Evolutionary conservation across 2,888 invertebrate species (phyloP), one percentile per base, ranked within the genome.

Genomic region (Blastobasis adustella): DNA sequence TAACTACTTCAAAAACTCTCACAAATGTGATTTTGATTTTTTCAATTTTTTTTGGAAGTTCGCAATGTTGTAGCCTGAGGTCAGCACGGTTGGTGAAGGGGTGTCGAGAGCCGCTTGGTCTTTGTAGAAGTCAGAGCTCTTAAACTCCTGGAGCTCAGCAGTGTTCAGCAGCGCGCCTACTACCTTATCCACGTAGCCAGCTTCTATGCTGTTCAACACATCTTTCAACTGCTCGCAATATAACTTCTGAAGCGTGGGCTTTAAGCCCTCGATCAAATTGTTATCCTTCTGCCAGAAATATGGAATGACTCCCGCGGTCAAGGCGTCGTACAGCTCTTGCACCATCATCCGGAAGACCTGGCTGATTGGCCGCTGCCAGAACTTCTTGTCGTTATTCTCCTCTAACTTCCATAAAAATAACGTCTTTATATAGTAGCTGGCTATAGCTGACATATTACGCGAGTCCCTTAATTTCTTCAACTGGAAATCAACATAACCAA

Each of bases 351-450:
- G 63, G 59, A 81, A 83, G 0, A 76, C 67, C 1, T 71, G 52
- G 52, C 79, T 79, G 4, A 78, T 44, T 52, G 73, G 81, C 46
- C 66, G 75, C 56, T 76, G 67, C 86, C 85, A 86, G 58, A 71
- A 84, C 9, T 66, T 69, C 46, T 77, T 76, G 52, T 76, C 68
- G 6, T 73, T 65, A n/a, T 61, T 65, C 3, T 68, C 65, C 5
- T 74, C 62, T 2, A 80, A 67, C 66, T 84, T 81, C 77, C 89
- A 86, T 6, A 90, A 70, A 57, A 88, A 88, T 3, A 91, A 60
- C 0, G 90, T 90, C 65, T 91, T 91, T 45, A 91, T 90, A 60
- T 88, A 91, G 62, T 91, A 91, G 57, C 91, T 91, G 0, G 89
- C 86, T 42, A 91, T 80, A 1, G 63, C 67, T 47, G 79, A 73